A percentile compares a stretch with the other conserved stretches of the same genome.
These are phyloP conservation scores for Nematolebias whitei DNA, from an alignment of 2,113 vertebrate species.

Conservation along the genomic window DNA sequence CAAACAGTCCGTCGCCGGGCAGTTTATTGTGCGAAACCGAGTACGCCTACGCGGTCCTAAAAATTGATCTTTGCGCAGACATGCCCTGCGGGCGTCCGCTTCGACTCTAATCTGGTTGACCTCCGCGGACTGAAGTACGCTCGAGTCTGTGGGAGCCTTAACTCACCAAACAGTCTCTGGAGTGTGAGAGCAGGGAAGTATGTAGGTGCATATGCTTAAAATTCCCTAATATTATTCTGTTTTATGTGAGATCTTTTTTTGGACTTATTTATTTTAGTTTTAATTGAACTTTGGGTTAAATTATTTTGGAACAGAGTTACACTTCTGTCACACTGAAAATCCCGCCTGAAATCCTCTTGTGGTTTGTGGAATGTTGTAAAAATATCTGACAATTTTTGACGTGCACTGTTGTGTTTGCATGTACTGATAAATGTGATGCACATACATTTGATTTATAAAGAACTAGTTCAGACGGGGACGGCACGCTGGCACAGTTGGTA, in stretches of 20 bases:
- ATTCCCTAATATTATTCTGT: constrained; percentile 16
- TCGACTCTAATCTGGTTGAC: too few relatives aligned
- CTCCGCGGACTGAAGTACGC: too few relatives aligned
- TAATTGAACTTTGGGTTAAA: constrained; percentile 7
- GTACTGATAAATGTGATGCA: too few relatives aligned
- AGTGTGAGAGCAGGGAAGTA: not conserved
- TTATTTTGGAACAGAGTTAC: not conserved
- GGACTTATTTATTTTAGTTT: constrained; percentile 20
- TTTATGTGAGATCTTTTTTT: not conserved
- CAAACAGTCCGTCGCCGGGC: too few relatives aligned
- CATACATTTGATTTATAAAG: too few relatives aligned
- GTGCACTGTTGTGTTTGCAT: not conserved
- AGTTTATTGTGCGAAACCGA: too few relatives aligned
- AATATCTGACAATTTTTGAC: not conserved
- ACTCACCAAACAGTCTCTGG: not conserved
- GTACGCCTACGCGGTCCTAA: too few relatives aligned
- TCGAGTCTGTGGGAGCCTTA: too few relatives aligned
- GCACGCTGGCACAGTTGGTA: too few relatives aligned
- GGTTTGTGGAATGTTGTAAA: not conserved
- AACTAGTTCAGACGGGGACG: too few relatives aligned
- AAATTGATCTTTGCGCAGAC: too few relatives aligned
- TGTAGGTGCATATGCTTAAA: not conserved
- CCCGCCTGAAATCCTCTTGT: not conserved
- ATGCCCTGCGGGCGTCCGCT: too few relatives aligned
- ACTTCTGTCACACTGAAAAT: not conserved